Evolutionary conservation across 1,140 invertebrate genomes (phyloP), one percentile per base, ranked within the genome.

Genomic region (Pseudomyrmex pallidus): DNA sequence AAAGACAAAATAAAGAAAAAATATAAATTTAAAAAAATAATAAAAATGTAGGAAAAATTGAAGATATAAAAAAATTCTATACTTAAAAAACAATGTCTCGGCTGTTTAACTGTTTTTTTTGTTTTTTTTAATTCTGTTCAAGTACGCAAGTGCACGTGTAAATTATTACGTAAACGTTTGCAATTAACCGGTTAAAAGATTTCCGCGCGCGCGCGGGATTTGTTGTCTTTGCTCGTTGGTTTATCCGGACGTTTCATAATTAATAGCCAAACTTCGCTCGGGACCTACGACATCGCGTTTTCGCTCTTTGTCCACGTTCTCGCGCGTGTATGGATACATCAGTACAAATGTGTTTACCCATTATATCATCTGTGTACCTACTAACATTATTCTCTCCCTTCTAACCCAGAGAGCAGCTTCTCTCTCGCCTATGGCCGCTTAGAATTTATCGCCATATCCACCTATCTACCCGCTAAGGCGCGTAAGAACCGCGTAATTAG

Each of bases 401-500:
- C 80, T 89, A 89, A 88, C 87, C 88, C 10, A 72, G 59, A 22
- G 54, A 72, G 74, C 68, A 74, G 82, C 77, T 88, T 88, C 83
- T 63, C 73, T 59, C 80, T 70, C 82, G 68, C 56, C 74, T 77
- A 57, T 52, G 52, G 7, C 54, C 57, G 76, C 87, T 62, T 80
- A 77, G 68, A 88, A 89, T 89, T 89, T 89, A 89, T 89, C 59
- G 82, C 88, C 35, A 35, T 82, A 70, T 82, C 82, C 83, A 85
- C 77, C 87, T 86, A 86, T 86, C 88, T 78, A 83, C 56, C 56
- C 63, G 78, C 76, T 89, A 89, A 78, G 68, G 83, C 77, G 77
- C 85, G 83, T 86, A 89, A 88, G 87, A 89, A 89, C 85, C 85
- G 87, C 88, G 87, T 89, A 88, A 89, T 89, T 89, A 89, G 85